phyloP scores from a whole-genome alignment of 2,888 invertebrate species.

The Cyrtodaria siliqua region DNA sequence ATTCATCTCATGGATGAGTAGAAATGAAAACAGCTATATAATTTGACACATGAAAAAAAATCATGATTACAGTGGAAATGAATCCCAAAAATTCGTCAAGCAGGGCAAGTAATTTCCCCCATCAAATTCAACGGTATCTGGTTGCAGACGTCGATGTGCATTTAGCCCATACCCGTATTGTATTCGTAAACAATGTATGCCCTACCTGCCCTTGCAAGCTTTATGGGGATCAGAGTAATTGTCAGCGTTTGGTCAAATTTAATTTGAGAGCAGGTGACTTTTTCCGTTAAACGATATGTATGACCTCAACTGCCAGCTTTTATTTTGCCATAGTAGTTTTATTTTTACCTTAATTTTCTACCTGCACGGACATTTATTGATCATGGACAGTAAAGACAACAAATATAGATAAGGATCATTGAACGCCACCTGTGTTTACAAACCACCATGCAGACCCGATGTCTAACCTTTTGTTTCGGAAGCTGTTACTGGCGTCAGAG shows the following conservation, averaged over 20 bases:
- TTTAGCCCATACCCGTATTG: slow-evolving; percentile 12
- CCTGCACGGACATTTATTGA: slow-evolving; percentile 8
- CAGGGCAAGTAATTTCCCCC: background rate
- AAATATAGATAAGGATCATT: slow-evolving; percentile 10
- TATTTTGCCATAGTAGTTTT: slow-evolving; percentile 9
- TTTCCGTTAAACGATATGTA: slow-evolving; percentile 1
- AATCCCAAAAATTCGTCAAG: no score
- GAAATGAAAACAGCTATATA: slow-evolving; percentile 1
- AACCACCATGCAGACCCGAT: background rate
- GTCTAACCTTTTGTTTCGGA: background rate
- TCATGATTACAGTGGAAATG: background rate
- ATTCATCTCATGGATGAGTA: background rate
- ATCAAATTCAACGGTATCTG: background rate
- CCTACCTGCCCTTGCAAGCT: slow-evolving; percentile 16
- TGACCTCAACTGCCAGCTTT: slow-evolving; percentile 6
- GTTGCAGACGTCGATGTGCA: background rate
- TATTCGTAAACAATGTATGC: slow-evolving; percentile 16
- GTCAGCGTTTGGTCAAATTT: slow-evolving; percentile 25
- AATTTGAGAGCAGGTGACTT: slow-evolving; percentile 36
- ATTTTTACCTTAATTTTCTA: slow-evolving; percentile 23
- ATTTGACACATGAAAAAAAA: slow-evolving; percentile 1
- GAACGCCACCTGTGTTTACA: no score
- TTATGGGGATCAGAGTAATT: slow-evolving; percentile 19
- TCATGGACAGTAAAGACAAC: slow-evolving; percentile 4
- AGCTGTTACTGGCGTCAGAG: no score